A percentile compares a stretch with the other conserved stretches of the same genome.
Evolutionary conservation across 53 echinoderm and acorn worm genomes (phyloP).

Genomic region (Holothuria leucospilota): DNA sequence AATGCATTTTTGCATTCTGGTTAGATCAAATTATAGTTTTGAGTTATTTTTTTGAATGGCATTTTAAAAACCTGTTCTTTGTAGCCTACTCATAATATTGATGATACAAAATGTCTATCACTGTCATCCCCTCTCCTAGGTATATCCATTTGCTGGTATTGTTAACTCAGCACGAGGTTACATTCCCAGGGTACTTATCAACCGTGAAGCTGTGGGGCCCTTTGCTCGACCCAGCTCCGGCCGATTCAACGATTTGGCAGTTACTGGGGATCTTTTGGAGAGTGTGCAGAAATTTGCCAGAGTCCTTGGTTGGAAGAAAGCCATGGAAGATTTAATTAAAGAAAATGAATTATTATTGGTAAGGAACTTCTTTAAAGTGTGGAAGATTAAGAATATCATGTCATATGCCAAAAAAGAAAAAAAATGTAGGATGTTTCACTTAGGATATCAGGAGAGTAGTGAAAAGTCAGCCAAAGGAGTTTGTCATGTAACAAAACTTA

Average conservation of each 20-base stretch:
- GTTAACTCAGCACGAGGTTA: conserved; percentile 84
- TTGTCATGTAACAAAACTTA: no score
- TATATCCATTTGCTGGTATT: conserved; percentile 96
- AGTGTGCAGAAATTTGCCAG: conserved; percentile 87
- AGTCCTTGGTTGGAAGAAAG: conserved; percentile 94
- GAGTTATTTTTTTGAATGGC: no score
- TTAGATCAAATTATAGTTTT: no score
- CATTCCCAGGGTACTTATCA: conserved; percentile 92
- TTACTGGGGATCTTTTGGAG: conserved; percentile 91
- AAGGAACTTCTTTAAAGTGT: conserved; percentile 8
- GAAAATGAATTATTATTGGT: conserved; percentile 82
- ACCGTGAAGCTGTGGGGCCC: conserved; percentile 86
- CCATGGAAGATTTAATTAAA: conserved; percentile 83
- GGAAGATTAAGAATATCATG: no score
- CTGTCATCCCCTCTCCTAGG: conserved; percentile 52
- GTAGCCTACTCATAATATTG: no score
- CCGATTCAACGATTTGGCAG: conserved; percentile 81
- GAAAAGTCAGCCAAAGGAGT: no score
- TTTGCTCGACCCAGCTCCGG: conserved; percentile 76
- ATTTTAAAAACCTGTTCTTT: no score
- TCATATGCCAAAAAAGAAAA: no score
- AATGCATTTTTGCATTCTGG: no score
- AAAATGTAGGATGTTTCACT: no score
- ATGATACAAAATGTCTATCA: no score
- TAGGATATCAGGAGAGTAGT: no score